Conservation (phyloP, 2,888 invertebrate genomes). For the Sacculina carcini region DNA sequence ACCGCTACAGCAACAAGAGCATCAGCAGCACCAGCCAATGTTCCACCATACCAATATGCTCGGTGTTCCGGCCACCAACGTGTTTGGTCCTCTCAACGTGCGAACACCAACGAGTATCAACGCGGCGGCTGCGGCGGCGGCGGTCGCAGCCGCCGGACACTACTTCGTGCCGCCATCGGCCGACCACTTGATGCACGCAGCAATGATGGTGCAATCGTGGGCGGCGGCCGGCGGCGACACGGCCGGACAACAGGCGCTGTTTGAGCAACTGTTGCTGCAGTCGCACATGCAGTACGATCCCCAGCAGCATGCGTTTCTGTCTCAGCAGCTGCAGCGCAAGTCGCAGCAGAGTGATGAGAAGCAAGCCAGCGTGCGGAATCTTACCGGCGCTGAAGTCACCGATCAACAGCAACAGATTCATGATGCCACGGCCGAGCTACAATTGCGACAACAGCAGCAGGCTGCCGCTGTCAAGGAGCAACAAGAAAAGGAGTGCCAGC, state of each 20-base stretch:
- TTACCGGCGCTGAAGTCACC: no score
- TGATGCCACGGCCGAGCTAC: no score
- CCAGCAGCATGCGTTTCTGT: not conserved
- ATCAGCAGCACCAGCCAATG: not conserved
- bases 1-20: constrained; percentile 4
- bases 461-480: no score
- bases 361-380: no score
- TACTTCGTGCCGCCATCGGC: no score
- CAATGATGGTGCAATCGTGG: no score
- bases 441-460: no score
- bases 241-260: not conserved
- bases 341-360: not conserved
- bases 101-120: constrained; percentile 1
- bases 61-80: not conserved
- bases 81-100: not conserved
- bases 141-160: not conserved
- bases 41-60: constrained; percentile 3
- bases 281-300: not conserved
- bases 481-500: no score
- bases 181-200: no score
- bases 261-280: not conserved
- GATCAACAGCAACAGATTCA: no score
- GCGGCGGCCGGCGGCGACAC: no score
- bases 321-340: not conserved
- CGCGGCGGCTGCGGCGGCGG: not conserved